Base-by-base conservation (phyloP, 2,113 vertebrate genomes). In the Xiphophorus hellerii region DNA sequence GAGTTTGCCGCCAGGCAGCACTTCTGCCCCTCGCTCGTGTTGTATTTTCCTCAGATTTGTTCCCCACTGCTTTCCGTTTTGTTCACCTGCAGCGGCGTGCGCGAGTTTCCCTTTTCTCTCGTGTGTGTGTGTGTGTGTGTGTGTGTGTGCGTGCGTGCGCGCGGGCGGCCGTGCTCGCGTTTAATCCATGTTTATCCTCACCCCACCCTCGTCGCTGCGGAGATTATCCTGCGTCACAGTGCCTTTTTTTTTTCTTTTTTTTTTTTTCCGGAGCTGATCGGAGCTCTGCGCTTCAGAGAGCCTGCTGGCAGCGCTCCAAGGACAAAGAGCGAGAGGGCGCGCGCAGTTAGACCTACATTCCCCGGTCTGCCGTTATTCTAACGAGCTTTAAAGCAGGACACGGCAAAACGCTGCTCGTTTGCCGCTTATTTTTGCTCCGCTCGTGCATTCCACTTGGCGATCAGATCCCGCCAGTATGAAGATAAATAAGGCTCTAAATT, bases 171-270 rank as follows among this genome's bases (percentile, higher is more conserved):
- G 69, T 73, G 35, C 62, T 67, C 71, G 44, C 64, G 71, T 89
- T 88, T 92, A 93, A 92, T 92, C 92, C 85, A 51, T 92, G 90
- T 92, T 91, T 90, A 89, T 91, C 84, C 84, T 88, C 86, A 81
- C 89, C 89, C 90, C 90, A 84, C 90, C 90, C 91, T 90, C 90
- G 89, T 90, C 78, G 84, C 90, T 92, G 90, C 88, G 87, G 90
- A 93, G 92, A 93, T 92, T 92, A 93, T 93, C 90, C 92, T 93
- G 92, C 92, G 90, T 93, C 92, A 93, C 89, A 91, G 73, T 72
- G 83, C 89, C 66, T 89, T 54, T 54, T 51, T 51, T 44, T 31
- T 42, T 88, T 80, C 66, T 88, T 22, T 51, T 51, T 9, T 48
- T 67, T 89, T 58, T 58, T 58, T 58, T 20, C 33, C 71, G 48